Conservation (phyloP, 2,113 vertebrate species). For the Micronycteris hirsuta region DNA sequence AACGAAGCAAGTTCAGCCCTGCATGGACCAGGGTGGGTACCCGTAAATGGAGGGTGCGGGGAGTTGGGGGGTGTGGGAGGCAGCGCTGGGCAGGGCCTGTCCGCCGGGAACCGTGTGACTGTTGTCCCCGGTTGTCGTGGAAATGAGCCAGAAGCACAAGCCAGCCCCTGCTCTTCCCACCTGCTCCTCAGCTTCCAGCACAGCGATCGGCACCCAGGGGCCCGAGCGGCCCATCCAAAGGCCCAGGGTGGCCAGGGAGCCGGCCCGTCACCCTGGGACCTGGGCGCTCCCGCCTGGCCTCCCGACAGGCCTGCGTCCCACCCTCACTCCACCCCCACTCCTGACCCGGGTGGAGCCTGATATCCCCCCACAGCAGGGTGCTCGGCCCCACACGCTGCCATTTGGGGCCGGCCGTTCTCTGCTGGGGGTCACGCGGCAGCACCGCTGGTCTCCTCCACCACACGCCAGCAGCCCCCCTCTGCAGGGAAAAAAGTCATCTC, state of each 20-base stretch:
- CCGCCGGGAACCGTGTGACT: accelerated
- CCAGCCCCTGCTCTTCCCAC: not conserved
- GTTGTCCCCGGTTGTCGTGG: not conserved
- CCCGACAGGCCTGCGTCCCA: accelerated
- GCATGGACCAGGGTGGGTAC: accelerated
- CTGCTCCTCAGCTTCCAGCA: not conserved
- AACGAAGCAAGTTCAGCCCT: not conserved
- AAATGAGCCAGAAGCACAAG: not conserved
- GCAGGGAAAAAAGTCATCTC: too few species aligned
- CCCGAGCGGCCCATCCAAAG: accelerated
- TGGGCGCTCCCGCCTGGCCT: accelerated
- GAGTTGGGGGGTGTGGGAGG: not conserved
- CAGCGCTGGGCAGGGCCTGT: accelerated
- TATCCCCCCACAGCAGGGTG: accelerated
- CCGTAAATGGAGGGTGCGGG: accelerated
- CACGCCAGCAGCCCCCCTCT: accelerated
- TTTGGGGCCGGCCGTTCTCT: accelerated
- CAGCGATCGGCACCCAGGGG: not conserved
- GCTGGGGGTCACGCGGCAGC: accelerated
- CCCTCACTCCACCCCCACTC: accelerated
- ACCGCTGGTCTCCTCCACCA: accelerated
- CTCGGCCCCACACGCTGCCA: accelerated
- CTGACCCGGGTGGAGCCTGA: accelerated
- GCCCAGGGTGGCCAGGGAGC: not conserved
- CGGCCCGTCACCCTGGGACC: accelerated